Evolutionary conservation across 2,888 invertebrate species (phyloP), one percentile per base, ranked within the genome.

Genomic region (Tromatobia lineatoria): DNA sequence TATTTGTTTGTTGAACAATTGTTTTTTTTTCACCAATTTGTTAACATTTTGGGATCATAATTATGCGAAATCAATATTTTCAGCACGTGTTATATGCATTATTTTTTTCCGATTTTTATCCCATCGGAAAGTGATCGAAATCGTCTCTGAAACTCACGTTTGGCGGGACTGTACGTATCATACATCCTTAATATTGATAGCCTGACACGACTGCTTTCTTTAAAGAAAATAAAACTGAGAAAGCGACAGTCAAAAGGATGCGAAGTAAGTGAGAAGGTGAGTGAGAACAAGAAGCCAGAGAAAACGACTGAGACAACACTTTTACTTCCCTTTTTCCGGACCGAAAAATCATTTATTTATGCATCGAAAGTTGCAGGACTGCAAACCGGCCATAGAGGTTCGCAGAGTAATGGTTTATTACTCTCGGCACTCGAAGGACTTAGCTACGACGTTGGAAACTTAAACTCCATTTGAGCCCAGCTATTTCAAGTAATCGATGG

Each of bases 391-490:
- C 47, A 18, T 82, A 79, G 80, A 54, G 45, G 11, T 64, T 52
- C 45, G 38, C 25, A 20, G 50, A 45, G 11, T 25, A 23, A 67
- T 47, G 42, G 42, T 69, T 45, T 54, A 38, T 25, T 67, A 20
- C 42, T 67, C 50, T 18, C 20, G 29, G 47, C 47, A 57, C 47
- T 71, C 83, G 81, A 80, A 71, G 52, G 45, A 67, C 69, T n/a
- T 29, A 11, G n/a, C 77, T 45, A 47, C 61, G 57, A 76, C 78
- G 82, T 61, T 83, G 85, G 86, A 88, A 82, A 88, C 86, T 89
- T 86, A 83, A 89, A 88, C 88, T 88, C 89, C 89, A 88, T 90
- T 90, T 89, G 79, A 85, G 70, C 66, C 66, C 54, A 76, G 87
- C 88, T 88, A 87, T 89, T 89, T 88, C 86, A 89, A 38, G 59